phyloP scores from a whole-genome alignment of 2,113 vertebrate species.

The Narcine bancroftii region DNA sequence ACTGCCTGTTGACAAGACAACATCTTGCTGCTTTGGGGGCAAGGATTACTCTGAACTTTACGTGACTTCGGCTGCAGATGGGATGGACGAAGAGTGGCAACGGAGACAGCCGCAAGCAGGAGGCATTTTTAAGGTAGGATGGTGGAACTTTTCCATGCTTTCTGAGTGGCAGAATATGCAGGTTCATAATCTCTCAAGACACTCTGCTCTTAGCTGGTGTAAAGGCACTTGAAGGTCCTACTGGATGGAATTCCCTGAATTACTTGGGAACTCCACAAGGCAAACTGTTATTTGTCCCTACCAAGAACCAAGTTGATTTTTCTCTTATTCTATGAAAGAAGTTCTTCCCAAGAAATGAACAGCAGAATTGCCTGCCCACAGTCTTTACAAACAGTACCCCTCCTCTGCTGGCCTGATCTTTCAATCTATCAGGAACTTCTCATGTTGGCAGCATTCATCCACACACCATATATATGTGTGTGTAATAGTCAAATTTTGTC shows the following conservation, averaged over 20 bases:
- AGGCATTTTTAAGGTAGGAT: constrained; percentile 71
- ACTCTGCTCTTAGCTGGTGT: background rate
- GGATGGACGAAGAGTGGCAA: constrained; percentile 56
- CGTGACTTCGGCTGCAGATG: constrained; percentile 71
- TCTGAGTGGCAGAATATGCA: no score
- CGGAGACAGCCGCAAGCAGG: constrained; percentile 67
- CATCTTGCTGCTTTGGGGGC: constrained; percentile 88
- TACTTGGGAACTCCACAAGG: background rate
- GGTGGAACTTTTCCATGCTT: background rate
- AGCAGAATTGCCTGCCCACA: background rate
- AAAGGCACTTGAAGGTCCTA: background rate
- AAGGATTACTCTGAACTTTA: constrained; percentile 81
- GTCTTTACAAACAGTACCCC: background rate
- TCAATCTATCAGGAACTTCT: no score
- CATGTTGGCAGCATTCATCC: no score
- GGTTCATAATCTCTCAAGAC: background rate
- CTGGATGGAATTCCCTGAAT: background rate
- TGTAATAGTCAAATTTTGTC: no score
- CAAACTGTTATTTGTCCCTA: background rate
- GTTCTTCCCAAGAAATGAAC: background rate
- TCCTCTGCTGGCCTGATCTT: no score
- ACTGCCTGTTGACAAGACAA: constrained; percentile 72
- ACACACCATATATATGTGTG: no score
- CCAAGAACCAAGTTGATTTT: background rate
- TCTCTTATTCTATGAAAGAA: background rate